Evolutionary conservation across 2,888 invertebrate species (phyloP), one percentile per base, ranked within the genome.

Genomic region (Philopedon plagiatum): DNA sequence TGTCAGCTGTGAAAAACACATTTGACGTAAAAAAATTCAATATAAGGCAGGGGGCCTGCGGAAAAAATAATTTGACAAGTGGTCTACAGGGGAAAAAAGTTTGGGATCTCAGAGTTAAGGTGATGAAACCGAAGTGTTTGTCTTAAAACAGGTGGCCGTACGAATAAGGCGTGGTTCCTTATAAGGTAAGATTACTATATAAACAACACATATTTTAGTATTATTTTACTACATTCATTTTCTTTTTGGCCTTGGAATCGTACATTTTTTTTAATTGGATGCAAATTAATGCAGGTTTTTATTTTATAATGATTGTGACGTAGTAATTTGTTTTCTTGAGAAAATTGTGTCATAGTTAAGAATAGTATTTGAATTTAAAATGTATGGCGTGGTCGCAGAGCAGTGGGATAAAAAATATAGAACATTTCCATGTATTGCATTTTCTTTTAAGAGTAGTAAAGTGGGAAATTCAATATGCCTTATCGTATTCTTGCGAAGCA

Each of bases 211-310:
- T 23, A 46, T 46, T 46, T 23, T n/a, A 23, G 23, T 21, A 7
- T 13, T 29, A 51, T 51, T 51, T 29, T 39, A n/a, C n/a, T n/a
- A 29, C 51, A 15, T 15, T 29, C n/a, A 51, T 51, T 51, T 51
- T 15, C 51, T 51, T 51, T 51, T 51, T 7, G 29, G 51, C 51
- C 51, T 51, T 51, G 51, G 11, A 29, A 26, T 23, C 5, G 21
- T 49, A 26, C 1, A 11, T 21, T 46, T 13, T n/a, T 13, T 49
- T 8, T 51, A 51, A 51, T 51, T 23, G 23, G n/a, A 49, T 49
- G 49, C 23, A 49, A 51, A 29, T 29, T 7, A 11, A 51, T 51
- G 51, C 5, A 29, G 29, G 11, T 51, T 15, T 49, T 49, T 49
- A 39, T 15, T 21, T 46, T 9, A 8, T 15, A 9, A 46, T 46